Evolutionary conservation across 2,797 vertebrate genomes (phyloP).

Genomic region (Monodelphis domestica): DNA sequence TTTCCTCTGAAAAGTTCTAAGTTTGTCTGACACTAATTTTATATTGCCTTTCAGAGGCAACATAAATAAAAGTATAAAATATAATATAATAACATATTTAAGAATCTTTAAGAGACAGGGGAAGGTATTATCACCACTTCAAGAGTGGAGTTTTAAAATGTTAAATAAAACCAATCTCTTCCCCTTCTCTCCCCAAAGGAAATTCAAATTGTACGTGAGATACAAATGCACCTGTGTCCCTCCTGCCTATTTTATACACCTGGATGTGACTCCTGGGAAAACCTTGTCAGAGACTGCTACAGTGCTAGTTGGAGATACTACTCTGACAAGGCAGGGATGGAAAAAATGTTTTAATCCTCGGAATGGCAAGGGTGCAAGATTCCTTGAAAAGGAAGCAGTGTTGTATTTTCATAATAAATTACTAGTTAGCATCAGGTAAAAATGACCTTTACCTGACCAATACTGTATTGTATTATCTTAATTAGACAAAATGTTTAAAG

Average conservation of each 20-base stretch:
- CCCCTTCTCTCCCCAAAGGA: neutral
- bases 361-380: neutral
- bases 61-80: no score
- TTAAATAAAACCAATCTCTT: neutral
- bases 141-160: neutral
- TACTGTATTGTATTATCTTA: neutral
- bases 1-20: neutral
- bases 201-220: neutral
- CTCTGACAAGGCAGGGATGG: neutral
- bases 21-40: neutral
- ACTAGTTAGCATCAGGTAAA: neutral
- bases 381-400: neutral
- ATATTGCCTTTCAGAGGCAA: neutral
- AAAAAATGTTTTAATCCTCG: neutral
- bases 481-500: constrained; percentile 16
- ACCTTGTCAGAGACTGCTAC: neutral
- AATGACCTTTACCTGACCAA: neutral
- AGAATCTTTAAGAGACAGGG: neutral
- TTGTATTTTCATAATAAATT: neutral
- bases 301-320: neutral
- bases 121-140: neutral
- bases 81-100: neutral
- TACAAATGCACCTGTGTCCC: neutral
- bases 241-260: neutral
- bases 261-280: neutral